phyloP scores from a whole-genome alignment of 2,888 invertebrate genomes.

The Pteria penguin region DNA sequence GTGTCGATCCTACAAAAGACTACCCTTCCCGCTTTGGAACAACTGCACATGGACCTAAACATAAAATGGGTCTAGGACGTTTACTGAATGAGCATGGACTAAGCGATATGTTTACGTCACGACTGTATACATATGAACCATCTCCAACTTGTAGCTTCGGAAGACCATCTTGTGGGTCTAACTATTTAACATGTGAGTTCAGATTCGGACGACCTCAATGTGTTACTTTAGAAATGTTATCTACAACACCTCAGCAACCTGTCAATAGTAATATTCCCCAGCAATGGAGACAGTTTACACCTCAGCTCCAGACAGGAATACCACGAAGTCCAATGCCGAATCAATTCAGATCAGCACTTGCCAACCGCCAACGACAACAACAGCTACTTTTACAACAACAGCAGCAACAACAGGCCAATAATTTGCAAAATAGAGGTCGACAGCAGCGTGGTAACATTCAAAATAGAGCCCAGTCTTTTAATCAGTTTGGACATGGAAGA shows the following conservation, averaged over 20 bases:
- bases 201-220: constrained; percentile 49
- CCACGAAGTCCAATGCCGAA: background rate
- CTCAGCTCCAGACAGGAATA: background rate
- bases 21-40: constrained; percentile 51
- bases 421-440: too few species aligned
- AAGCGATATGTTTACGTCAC: constrained; percentile 57
- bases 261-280: background rate
- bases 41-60: constrained; percentile 49
- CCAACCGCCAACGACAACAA: background rate
- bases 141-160: constrained; percentile 52
- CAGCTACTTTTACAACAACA: background rate
- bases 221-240: constrained; percentile 50
- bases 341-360: background rate
- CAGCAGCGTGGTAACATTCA: too few species aligned
- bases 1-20: constrained; percentile 53
- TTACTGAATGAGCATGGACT: constrained; percentile 52
- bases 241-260: background rate
- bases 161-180: constrained; percentile 50
- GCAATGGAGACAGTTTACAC: background rate
- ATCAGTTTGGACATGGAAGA: background rate
- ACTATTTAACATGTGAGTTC: constrained; percentile 54
- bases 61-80: constrained; percentile 54
- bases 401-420: background rate
- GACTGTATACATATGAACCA: constrained; percentile 58
- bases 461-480: too few species aligned